Evolutionary conservation across 1,140 invertebrate genomes (phyloP).

Genomic region (Nilaparvata lugens): DNA sequence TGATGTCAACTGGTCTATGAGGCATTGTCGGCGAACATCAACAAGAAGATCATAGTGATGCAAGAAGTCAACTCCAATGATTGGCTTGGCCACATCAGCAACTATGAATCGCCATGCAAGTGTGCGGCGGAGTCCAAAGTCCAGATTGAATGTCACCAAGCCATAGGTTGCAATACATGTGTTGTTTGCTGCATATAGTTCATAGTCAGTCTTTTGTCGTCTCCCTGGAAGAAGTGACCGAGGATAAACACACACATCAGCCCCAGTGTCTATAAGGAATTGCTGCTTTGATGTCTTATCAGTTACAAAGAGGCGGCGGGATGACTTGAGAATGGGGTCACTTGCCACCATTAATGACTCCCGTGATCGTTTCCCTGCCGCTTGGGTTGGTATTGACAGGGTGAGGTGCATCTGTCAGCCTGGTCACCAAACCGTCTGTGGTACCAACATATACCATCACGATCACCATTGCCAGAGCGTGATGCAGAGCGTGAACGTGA

Average conservation of each 20-base stretch:
- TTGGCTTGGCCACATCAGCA: conserved; percentile 33
- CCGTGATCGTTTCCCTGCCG: conserved; percentile 13
- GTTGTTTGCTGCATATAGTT: conserved; percentile 34
- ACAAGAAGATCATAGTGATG: too few relatives aligned
- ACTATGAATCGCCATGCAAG: conserved; percentile 36
- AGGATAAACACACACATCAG: background rate
- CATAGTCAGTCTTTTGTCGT: conserved; percentile 26
- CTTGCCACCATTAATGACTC: conserved; percentile 11
- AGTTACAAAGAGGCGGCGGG: conserved; percentile 21
- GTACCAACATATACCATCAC: too few relatives aligned
- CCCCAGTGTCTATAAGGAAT: too few relatives aligned
- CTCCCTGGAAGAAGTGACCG: conserved; percentile 9
- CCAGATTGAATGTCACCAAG: conserved; percentile 24
- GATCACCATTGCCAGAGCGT: too few relatives aligned
- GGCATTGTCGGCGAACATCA: too few relatives aligned
- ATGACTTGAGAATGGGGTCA: background rate
- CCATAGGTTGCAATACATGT: too few relatives aligned
- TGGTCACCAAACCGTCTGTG: too few relatives aligned
- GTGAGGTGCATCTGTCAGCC: conserved; percentile 23
- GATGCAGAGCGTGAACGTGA: too few relatives aligned
- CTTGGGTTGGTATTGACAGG: conserved; percentile 14
- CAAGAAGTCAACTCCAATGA: conserved; percentile 37
- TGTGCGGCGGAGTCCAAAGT: conserved; percentile 30
- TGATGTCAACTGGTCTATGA: too few relatives aligned
- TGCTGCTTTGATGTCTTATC: too few relatives aligned